These are phyloP conservation scores for Hydrocynus forskahlii DNA, from an alignment of 2,797 vertebrate species.

Conservation along the genomic window DNA sequence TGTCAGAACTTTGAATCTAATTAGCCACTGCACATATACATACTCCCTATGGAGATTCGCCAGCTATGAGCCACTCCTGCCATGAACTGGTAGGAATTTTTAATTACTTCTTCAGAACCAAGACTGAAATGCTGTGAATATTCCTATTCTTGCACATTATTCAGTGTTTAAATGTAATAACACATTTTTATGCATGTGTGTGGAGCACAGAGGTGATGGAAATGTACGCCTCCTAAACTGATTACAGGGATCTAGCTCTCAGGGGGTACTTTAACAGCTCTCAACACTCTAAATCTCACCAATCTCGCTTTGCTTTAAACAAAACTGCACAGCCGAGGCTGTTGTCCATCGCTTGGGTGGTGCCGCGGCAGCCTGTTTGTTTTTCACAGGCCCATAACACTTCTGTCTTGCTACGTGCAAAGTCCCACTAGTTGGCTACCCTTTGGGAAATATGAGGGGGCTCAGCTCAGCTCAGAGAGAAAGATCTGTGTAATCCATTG, in stretches of 20 bases:
- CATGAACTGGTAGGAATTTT: background rate
- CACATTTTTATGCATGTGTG: background rate
- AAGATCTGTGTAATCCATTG: slow-evolving; percentile 54
- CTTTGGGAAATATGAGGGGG: slow-evolving; percentile 46
- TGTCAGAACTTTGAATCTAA: background rate
- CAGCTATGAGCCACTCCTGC: background rate
- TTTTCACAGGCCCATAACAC: slow-evolving; percentile 50
- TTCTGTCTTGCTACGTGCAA: slow-evolving; percentile 48
- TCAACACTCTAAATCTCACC: slow-evolving; percentile 1
- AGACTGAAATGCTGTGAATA: background rate
- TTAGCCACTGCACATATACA: background rate
- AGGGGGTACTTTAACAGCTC: background rate
- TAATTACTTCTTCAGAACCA: background rate
- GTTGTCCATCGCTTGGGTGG: background rate
- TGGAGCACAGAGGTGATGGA: background rate
- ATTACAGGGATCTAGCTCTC: background rate
- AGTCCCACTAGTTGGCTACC: slow-evolving; percentile 42
- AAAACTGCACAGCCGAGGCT: background rate
- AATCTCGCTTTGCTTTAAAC: background rate
- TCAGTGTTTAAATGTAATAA: background rate
- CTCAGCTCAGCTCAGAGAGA: slow-evolving; percentile 26
- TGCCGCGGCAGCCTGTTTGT: slow-evolving; percentile 40
- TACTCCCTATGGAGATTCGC: background rate
- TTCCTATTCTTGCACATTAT: background rate
- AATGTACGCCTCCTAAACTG: background rate